Base-by-base conservation (phyloP, 2,797 vertebrate genomes). In the Acrossocheilus fasciatus region DNA sequence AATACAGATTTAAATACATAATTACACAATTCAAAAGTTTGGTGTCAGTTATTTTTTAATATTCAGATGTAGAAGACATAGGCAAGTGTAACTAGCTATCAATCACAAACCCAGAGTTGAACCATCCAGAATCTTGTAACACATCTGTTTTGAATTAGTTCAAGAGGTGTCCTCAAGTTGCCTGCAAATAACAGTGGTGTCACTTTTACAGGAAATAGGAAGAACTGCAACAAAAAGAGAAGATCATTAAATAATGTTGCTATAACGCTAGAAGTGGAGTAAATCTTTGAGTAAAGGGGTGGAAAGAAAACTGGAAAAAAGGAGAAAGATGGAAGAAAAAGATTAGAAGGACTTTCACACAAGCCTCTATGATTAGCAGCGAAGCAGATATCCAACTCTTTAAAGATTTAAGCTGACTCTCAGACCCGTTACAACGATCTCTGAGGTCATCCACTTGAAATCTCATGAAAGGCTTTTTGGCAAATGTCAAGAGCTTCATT, bases 401-500 rank as follows among this genome's bases (percentile, higher is more conserved):
- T 41, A 70, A 77, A 69, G n/a, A 69, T 79, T 43, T 57, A 57
- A 57, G 50, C 11, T 14, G 47, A 36, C 39, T 79, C 47, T 70
- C 39, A 78, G n/a, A 69, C 45, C 62, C 6, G 20, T 76, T 73
- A 77, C 45, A 77, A 77, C 9, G 26, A 79, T 59, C 23, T 36
- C 12, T 2, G 66, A 79, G 66, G 66, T 72, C 84, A 41, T 73
- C 66, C 64, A 54, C 66, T 89, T 87, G 54, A 86, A 86, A 69
- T 72, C 82, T 79, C 85, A 79, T 15, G 36, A 87, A 82, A 66
- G 50, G 64, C 74, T 75, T 70, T 81, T 72, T 26, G 86, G 34
- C 47, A 86, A 84, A 82, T 69, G 76, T 74, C 72, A 75, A 70
- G 68, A 43, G 72, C 73, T 73, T 87, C 84, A 79, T 80, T 87